Base-by-base conservation (phyloP, 2,888 invertebrate genomes). In the Congeria kusceri region DNA sequence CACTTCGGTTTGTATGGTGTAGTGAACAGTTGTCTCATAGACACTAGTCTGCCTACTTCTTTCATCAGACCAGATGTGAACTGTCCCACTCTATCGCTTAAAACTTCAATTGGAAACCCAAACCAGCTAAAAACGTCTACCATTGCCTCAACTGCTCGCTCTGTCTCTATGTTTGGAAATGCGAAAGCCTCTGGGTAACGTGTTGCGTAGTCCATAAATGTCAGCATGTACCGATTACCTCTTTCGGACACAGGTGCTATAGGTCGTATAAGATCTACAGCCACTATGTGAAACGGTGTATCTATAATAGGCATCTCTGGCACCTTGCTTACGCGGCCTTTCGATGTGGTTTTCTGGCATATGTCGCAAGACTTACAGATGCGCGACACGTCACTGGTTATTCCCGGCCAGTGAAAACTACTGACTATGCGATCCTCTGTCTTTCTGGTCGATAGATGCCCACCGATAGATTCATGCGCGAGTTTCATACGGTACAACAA, bases 81-180 rank as follows among this genome's bases (percentile, higher is more conserved):
- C 61, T 85, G 86, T 5, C 80, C 72, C 5, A 85, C 87, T 46
- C 68, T 66, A 57, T 88, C 87, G 39, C 68, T 81, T 18, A 88
- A 56, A 15, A 88, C 66, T 64, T 84, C 80, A n/a, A 29, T 25
- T 3, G 86, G 86, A 0, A 86, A n/a, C 18, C 82, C 86, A 11
- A 83, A 25, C 18, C 87, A 25, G 5, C 63, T 57, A 49, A 67
- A 84, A 13, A 86, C 68, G n/a, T 72, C 72, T 13, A 83, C 28
- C 27, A 88, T 58, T 0, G 82, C 84, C 49, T 87, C 86, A 5
- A 83, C 86, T 13, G 84, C 81, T 18, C 59, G 29, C 53, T 77
- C 84, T 7, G 85, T 64, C 18, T 82, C 83, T 27, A 85, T 87
- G 9, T 44, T 62, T 15, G 39, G 49, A 9, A 87, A 53, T 11